Percentiles rank a stretch among this genome's conserved stretches.
These are phyloP conservation scores for Scortum barcoo DNA, from an alignment of 2,113 vertebrate species.

Conservation along the genomic window DNA sequence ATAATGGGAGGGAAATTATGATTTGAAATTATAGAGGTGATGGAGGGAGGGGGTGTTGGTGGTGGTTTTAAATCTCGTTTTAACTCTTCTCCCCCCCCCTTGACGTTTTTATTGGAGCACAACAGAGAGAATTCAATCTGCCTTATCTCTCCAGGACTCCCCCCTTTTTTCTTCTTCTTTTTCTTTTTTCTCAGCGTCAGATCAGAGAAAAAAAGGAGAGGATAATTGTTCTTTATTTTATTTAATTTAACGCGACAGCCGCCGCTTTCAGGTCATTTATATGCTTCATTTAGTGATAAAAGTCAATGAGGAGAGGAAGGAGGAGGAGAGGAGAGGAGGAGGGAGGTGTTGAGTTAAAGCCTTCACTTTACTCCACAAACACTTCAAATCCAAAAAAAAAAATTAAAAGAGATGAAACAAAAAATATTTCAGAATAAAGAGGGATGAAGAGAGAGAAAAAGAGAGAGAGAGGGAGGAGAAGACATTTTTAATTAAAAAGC, in stretches of 20 bases:
- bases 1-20: constrained; percentile 83
- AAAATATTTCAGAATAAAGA: too few species aligned
- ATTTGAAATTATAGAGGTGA: constrained; percentile 81
- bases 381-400: constrained; percentile 63
- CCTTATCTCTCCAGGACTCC: constrained; percentile 90
- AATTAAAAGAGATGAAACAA: constrained; percentile 75
- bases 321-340: too few species aligned
- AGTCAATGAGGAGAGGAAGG: constrained; percentile 86
- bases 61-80: constrained; percentile 77
- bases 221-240: constrained; percentile 93
- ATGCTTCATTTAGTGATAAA: constrained; percentile 95
- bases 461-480: not conserved
- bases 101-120: constrained; percentile 84
- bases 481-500: constrained; percentile 84
- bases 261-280: constrained; percentile 91
- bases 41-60: not conserved
- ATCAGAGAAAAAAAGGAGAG: constrained; percentile 87
- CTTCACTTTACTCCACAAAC: constrained; percentile 80
- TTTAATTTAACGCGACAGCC: constrained; percentile 91
- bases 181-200: constrained; percentile 89
- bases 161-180: too few species aligned
- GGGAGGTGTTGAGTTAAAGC: too few species aligned
- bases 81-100: constrained; percentile 72
- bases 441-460: too few species aligned
- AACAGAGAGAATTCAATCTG: constrained; percentile 87